phyloP scores from a whole-genome alignment of 2,888 invertebrate species.

The Clepsis dumicolana region DNA sequence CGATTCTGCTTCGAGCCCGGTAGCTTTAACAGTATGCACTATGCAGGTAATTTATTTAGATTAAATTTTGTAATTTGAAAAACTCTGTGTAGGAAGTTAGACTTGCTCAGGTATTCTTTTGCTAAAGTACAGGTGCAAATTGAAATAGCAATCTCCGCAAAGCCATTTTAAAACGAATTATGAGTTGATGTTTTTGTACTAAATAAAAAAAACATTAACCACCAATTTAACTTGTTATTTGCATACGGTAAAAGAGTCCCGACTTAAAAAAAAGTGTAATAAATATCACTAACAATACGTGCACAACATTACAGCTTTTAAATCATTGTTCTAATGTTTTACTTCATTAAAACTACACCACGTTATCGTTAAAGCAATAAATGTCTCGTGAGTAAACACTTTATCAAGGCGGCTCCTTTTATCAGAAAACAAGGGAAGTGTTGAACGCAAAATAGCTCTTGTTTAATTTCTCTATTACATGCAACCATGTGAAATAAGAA shows the following conservation, averaged over 20 bases:
- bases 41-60: neutral
- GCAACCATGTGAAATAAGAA: neutral
- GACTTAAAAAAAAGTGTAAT: too few species aligned
- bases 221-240: too few species aligned
- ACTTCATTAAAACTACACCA: too few species aligned
- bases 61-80: neutral
- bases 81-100: neutral
- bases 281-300: too few species aligned
- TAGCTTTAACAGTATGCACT: neutral
- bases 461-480: slow-evolving; percentile 1
- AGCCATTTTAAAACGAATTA: too few species aligned
- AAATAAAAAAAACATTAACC: too few species aligned
- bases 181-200: too few species aligned
- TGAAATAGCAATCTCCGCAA: neutral
- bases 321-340: too few species aligned
- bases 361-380: slow-evolving; percentile 6
- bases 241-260: too few species aligned
- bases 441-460: neutral
- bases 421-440: slow-evolving; percentile 6
- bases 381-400: neutral
- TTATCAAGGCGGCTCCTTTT: neutral
- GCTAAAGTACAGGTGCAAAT: neutral
- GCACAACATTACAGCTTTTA: too few species aligned
- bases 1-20: neutral
- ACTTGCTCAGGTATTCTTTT: neutral